Percentiles rank a stretch among this genome's conserved stretches.
Evolutionary conservation across 2,797 vertebrate species (phyloP).

Genomic region (Sebastes hubbsi): DNA sequence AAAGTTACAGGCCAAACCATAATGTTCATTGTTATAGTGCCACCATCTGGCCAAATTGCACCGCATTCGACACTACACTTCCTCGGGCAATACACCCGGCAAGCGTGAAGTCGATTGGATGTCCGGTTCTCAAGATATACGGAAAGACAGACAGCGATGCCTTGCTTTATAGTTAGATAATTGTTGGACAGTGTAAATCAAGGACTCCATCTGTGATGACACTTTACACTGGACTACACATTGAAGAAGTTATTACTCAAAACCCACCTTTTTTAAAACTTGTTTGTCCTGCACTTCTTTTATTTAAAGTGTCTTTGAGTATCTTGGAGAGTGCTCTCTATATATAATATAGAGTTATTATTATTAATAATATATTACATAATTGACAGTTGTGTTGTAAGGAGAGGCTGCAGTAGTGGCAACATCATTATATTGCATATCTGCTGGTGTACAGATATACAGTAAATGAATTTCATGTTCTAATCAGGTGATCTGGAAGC

Average conservation of each 20-base stretch:
- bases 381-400: not conserved
- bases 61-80: too few species aligned
- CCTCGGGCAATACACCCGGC: fast-evolving
- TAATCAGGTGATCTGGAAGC: conserved; percentile 76
- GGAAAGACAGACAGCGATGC: too few species aligned
- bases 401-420: not conserved
- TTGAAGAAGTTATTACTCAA: not conserved
- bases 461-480: not conserved
- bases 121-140: too few species aligned
- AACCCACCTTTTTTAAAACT: not conserved
- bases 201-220: not conserved
- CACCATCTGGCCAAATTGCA: too few species aligned
- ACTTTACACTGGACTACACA: not conserved
- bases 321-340: not conserved
- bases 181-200: not conserved
- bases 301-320: not conserved
- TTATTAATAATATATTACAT: not conserved
- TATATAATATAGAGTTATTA: too few species aligned
- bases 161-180: too few species aligned
- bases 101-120: too few species aligned
- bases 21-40: too few species aligned
- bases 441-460: not conserved
- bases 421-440: not conserved
- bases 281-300: not conserved
- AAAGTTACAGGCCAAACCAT: too few species aligned